Conservation (phyloP, 30 jellyfish, hydroid and myxozoan genomes). For the Aurelia aurita region DNA sequence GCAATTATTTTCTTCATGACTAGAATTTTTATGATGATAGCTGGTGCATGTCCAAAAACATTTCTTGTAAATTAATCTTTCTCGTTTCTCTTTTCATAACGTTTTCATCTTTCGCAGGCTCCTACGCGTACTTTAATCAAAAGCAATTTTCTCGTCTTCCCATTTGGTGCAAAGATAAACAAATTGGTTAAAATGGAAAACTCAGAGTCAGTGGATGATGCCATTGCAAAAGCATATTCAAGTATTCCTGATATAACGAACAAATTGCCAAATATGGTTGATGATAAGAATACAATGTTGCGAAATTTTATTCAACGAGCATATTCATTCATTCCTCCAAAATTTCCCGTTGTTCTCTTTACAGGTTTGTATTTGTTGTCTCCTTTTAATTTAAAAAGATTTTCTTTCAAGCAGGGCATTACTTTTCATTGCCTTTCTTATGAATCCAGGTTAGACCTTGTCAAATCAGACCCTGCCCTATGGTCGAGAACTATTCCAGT, state of each 20-base stretch:
- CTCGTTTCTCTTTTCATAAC: too few species aligned
- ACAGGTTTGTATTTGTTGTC: constrained; percentile 41
- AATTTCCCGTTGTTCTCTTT: constrained; percentile 73
- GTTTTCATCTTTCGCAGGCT: too few species aligned
- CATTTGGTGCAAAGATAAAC: constrained; percentile 58
- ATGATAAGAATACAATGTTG: constrained; percentile 33
- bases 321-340: constrained; percentile 44
- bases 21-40: too few species aligned
- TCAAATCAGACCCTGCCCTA: too few species aligned
- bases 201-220: constrained; percentile 16
- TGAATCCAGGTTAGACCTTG: too few species aligned
- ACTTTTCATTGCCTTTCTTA: too few species aligned
- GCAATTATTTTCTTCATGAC: too few species aligned
- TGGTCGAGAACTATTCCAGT: too few species aligned
- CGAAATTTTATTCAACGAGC: constrained; percentile 56
- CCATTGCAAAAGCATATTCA: constrained; percentile 33
- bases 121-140: too few species aligned
- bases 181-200: constrained; percentile 38
- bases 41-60: too few species aligned
- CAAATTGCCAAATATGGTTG: constrained; percentile 45
- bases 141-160: constrained; percentile 26
- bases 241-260: constrained; percentile 64
- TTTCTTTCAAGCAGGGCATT: too few species aligned
- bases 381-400: neutral
- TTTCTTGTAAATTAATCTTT: too few species aligned